Evolutionary conservation across 2,797 vertebrate genomes (phyloP), one percentile per base, ranked within the genome.

Genomic region (Semotilus atromaculatus): DNA sequence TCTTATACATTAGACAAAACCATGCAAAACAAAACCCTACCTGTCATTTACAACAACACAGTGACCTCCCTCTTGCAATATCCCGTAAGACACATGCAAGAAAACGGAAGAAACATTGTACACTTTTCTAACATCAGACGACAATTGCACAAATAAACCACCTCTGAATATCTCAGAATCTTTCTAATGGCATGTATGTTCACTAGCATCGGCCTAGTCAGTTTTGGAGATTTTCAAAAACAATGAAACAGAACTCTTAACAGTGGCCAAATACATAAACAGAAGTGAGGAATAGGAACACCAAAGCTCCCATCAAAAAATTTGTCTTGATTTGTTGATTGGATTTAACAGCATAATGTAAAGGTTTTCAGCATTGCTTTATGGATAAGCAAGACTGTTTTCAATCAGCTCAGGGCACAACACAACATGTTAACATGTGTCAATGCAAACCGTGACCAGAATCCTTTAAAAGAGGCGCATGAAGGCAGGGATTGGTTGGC

Each of bases 11-110:
- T 36, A 72, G 38, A 78, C 53, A 62, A 40, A 80, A 77, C 53
- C 85, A 72, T 62, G 81, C 80, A 34, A 51, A 64, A 31, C 7
- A 58, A 31, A 80, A 82, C 19, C 68, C 10, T 73, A 81, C 48
- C 45, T 40, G 48, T 38, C 53, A 62, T 34, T 76, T 78, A 71
- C 45, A 48, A 83, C 72, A 77, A 62, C n/a, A 83, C 34, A n/a
- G 19, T 26, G n/a, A 29, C 38, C 68, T 82, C 21, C 55, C 77
- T 58, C 71, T 60, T 73, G 72, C 55, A 36, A 38, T 55, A 18
- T 36, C 64, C 55, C 4, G 9, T 62, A 74, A 64, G 43, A 82
- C 40, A 73, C 29, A 34, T 19, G 40, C 62, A 76, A 67, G 45
- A 58, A 34, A 51, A 73, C n/a, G 13, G 34, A 48, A 76, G 38